These are phyloP conservation scores for Petromus typicus DNA, from an alignment of 2,113 vertebrate genomes.

Conservation along the genomic window DNA sequence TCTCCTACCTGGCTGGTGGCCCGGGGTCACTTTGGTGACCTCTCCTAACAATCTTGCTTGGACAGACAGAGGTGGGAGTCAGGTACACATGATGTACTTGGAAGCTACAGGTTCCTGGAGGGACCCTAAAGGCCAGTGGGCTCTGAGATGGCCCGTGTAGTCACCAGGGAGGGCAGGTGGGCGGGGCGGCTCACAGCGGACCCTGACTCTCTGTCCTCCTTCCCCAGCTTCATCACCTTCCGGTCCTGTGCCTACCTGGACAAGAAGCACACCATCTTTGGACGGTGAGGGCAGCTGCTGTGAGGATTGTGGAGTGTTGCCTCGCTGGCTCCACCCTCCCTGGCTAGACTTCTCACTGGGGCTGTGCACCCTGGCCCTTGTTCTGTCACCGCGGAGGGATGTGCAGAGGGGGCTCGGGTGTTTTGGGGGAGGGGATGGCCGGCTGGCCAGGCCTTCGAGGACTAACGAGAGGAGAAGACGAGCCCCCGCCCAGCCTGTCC, in stretches of 20 bases:
- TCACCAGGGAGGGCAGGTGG: neutral
- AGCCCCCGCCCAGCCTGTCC: neutral
- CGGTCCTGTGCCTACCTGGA: conserved; percentile 97
- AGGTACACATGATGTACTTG: too few relatives aligned
- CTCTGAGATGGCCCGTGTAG: neutral
- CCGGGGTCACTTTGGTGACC: neutral
- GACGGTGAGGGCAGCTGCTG: conserved; percentile 89
- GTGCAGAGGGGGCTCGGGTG: neutral
- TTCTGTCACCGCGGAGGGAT: rapidly evolving
- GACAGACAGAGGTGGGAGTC: neutral
- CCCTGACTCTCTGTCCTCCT: neutral
- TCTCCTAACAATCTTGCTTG: neutral
- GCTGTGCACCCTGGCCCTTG: rapidly evolving
- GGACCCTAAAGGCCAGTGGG: neutral
- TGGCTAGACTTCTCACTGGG: neutral
- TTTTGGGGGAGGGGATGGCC: neutral
- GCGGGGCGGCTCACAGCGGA: rapidly evolving
- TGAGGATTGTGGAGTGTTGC: conserved; percentile 87
- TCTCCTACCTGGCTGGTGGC: neutral
- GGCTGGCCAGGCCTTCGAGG: neutral
- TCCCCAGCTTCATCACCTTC: conserved; percentile 96
- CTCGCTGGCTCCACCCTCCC: too few relatives aligned
- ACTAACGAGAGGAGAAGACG: neutral
- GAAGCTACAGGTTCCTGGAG: neutral
- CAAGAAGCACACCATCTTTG: conserved; percentile 97